Evolutionary conservation across 2,797 vertebrate genomes (phyloP).

Genomic region (Catostomus latipinnis): DNA sequence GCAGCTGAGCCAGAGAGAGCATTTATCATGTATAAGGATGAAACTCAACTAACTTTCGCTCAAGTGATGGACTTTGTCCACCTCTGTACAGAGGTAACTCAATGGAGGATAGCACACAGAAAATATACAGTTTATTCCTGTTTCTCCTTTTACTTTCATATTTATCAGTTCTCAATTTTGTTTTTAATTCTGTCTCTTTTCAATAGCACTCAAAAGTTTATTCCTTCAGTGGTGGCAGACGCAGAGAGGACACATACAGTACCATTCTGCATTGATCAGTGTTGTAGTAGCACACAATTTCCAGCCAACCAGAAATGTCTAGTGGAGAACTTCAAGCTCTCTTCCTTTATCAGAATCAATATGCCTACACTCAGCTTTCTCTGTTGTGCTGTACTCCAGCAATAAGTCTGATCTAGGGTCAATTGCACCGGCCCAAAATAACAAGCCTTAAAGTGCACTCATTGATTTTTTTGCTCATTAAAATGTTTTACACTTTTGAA

Average conservation of each 20-base stretch:
- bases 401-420: background rate
- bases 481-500: no score
- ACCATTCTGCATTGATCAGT: constrained; percentile 5
- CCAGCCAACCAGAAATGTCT: constrained; percentile 40
- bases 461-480: no score
- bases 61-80: no score
- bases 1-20: no score
- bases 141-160: no score
- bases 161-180: background rate
- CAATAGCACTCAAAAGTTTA: background rate
- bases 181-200: background rate
- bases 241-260: background rate
- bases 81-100: no score
- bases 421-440: background rate
- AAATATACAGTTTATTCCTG: no score
- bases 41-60: no score
- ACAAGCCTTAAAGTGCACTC: background rate
- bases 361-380: background rate
- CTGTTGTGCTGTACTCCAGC: background rate
- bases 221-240: constrained; percentile 4
- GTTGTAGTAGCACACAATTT: constrained; percentile 12
- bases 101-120: no score
- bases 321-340: background rate
- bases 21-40: no score
- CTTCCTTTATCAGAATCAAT: constrained; percentile 13